Base-by-base conservation (phyloP, 2,888 invertebrate species). In the Caenorhabditis plicata region DNA sequence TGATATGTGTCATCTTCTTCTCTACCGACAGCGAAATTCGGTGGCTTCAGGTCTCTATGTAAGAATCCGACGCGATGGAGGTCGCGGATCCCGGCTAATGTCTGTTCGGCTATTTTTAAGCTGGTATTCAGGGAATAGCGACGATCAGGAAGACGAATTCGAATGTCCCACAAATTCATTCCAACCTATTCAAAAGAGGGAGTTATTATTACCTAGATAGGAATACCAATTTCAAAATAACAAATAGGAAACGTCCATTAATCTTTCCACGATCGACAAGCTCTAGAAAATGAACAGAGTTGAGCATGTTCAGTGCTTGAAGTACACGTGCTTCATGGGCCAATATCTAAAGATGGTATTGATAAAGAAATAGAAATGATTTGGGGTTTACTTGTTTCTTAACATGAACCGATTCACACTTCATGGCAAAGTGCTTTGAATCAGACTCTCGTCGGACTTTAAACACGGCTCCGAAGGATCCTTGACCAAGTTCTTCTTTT, bases 381-480 rank as follows among this genome's bases (percentile, higher is more conserved):
- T 27, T 9, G 40, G 20, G 7, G 40, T 9, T 9, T 19, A 68
- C 67, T 58, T 62, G 25, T 42, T 62, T 53, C 42, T 55, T 68
- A 25, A 53, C 46, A 25, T 65, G 41, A 3, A 54, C 39, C 2
- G 68, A 56, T 42, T 73, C 74, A 47, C 70, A 70, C 41, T 74
- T 74, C 64, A 73, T 60, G 5, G 74, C 74, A 26, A 64, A 58
- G 15, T 41, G 17, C 19, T 45, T 38, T 4, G 47, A 35, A 44
- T 67, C 73, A 1, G 31, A 31, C 29, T 39, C 23, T 11, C 68
- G 52, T 9, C 41, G 46, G 11, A 70, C 68, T 8, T 40, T 41
- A 40, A 35, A 74, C 1, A 74, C 74, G 8, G 71, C 65, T 1
- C 74, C 74, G 44, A 72, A 74, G 19, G 71, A 65, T n/a, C 74